These are phyloP conservation scores for Genyomyrus donnyi DNA, from an alignment of 2,113 vertebrate genomes.

Conservation along the genomic window DNA sequence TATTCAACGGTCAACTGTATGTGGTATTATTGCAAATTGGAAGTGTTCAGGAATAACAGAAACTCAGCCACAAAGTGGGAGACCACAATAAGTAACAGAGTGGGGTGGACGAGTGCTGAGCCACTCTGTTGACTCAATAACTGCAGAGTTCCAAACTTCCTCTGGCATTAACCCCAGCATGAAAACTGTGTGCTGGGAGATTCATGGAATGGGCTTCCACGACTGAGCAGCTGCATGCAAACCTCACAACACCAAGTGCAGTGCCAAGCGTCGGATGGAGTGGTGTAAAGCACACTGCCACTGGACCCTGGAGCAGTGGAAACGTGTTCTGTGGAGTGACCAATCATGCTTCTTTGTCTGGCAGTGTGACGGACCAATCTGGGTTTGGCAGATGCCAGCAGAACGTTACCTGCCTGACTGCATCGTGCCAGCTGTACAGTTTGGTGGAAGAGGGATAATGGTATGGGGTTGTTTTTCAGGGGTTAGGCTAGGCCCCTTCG, in stretches of 20 bases:
- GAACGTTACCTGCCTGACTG: not conserved
- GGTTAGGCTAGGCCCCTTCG: not conserved
- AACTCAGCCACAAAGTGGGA: too few species aligned
- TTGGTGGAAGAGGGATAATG: not conserved
- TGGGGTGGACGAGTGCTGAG: too few species aligned
- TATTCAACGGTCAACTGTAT: not conserved
- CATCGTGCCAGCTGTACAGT: not conserved
- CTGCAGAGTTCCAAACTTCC: not conserved
- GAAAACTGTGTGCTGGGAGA: not conserved
- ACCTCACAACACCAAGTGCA: not conserved
- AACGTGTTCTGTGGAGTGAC: not conserved
- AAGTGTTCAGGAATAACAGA: too few species aligned
- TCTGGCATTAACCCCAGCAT: not conserved
- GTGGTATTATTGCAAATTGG: not conserved
- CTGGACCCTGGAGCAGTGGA: not conserved
- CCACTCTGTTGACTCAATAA: not conserved
- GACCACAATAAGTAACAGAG: too few species aligned
- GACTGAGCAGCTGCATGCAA: not conserved
- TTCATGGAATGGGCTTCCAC: not conserved
- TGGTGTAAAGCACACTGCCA: not conserved
- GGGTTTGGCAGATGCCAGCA: too few species aligned
- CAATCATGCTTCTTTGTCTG: not conserved
- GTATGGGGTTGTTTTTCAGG: not conserved
- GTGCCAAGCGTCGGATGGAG: not conserved
- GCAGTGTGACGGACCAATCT: too few species aligned